Conservation (phyloP, 2,113 vertebrate species). For the Pholis gunnellus region DNA sequence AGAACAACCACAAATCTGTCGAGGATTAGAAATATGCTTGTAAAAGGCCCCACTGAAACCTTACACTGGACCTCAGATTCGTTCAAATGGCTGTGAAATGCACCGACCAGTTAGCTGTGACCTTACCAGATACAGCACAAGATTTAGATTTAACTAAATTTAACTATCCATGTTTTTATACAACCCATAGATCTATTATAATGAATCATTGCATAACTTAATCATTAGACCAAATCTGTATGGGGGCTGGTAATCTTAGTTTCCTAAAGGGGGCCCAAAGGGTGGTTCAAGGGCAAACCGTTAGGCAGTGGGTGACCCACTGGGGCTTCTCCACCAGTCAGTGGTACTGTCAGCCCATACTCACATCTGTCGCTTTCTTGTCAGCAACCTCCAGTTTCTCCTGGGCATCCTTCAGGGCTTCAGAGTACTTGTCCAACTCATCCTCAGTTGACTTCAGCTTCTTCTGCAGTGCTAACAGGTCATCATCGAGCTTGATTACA, state of each 20-base stretch:
- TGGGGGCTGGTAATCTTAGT: not conserved
- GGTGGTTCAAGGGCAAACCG: slow-evolving; percentile 35
- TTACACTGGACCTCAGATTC: slow-evolving; percentile 64
- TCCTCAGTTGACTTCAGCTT: slow-evolving; percentile 98
- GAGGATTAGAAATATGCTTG: slow-evolving; percentile 42
- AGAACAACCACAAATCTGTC: slow-evolving; percentile 53
- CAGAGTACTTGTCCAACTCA: slow-evolving; percentile 99
- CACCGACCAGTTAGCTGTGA: slow-evolving; percentile 69
- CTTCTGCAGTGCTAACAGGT: slow-evolving; percentile 96
- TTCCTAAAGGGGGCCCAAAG: not conserved
- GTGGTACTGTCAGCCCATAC: slow-evolving; percentile 67
- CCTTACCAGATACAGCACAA: slow-evolving; percentile 93
- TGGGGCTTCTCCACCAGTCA: slow-evolving; percentile 1
- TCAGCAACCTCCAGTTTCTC: slow-evolving; percentile 99
- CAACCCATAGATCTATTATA: slow-evolving; percentile 41
- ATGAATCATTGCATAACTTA: slow-evolving; percentile 27
- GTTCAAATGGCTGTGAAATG: slow-evolving; percentile 58
- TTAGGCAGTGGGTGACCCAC: not conserved
- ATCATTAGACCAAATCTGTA: slow-evolving; percentile 9
- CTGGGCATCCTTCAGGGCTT: slow-evolving; percentile 99
- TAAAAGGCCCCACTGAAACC: slow-evolving; percentile 68
- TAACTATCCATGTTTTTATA: slow-evolving; percentile 80
- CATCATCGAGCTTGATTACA: slow-evolving; percentile 93
- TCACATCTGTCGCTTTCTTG: slow-evolving; percentile 98
- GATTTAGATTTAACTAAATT: slow-evolving; percentile 93